These are phyloP conservation scores for Liopterus haemorrhoidalis DNA, from an alignment of 2,888 invertebrate species.

Conservation along the genomic window DNA sequence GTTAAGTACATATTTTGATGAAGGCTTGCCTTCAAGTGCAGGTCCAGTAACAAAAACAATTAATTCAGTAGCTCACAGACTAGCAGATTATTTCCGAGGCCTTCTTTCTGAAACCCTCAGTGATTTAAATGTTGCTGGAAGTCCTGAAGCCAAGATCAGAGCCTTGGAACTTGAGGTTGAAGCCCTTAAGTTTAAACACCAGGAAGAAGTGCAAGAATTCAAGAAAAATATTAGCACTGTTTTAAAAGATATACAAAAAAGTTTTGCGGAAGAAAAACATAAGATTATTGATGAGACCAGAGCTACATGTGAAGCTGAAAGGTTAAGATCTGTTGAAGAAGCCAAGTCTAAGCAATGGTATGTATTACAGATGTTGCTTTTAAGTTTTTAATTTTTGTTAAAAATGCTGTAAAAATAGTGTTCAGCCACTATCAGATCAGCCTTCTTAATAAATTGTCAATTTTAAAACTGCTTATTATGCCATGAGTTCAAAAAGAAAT, in stretches of 20 bases:
- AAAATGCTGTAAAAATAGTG: conserved; percentile 6
- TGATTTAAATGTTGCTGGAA: conserved; percentile 54
- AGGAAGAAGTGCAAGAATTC: conserved; percentile 65
- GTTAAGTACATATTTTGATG: conserved; percentile 43
- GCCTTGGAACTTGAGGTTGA: conserved; percentile 64
- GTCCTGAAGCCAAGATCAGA: conserved; percentile 55
- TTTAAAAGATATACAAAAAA: conserved; percentile 42
- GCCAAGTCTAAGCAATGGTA: conserved; percentile 86
- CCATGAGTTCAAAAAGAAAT: no score
- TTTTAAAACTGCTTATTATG: conserved; percentile 2
- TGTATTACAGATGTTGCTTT: conserved; percentile 21
- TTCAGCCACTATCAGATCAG: no score
- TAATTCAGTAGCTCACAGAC: conserved; percentile 43
- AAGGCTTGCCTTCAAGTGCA: conserved; percentile 40
- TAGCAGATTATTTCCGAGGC: conserved; percentile 64
- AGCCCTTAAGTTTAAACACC: conserved; percentile 62
- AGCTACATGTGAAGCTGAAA: conserved; percentile 62
- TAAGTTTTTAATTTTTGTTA: conserved; percentile 1
- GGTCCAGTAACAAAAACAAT: conserved; percentile 40
- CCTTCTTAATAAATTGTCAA: neutral
- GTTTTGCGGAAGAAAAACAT: conserved; percentile 53
- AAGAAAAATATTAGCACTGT: conserved; percentile 42
- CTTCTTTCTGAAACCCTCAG: conserved; percentile 62
- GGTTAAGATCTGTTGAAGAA: conserved; percentile 64
- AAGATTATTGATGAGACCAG: conserved; percentile 60